Evolutionary conservation across 2,797 vertebrate species (phyloP), one percentile per base, ranked within the genome.

Genomic region (Muraenolepis orangiensis): DNA sequence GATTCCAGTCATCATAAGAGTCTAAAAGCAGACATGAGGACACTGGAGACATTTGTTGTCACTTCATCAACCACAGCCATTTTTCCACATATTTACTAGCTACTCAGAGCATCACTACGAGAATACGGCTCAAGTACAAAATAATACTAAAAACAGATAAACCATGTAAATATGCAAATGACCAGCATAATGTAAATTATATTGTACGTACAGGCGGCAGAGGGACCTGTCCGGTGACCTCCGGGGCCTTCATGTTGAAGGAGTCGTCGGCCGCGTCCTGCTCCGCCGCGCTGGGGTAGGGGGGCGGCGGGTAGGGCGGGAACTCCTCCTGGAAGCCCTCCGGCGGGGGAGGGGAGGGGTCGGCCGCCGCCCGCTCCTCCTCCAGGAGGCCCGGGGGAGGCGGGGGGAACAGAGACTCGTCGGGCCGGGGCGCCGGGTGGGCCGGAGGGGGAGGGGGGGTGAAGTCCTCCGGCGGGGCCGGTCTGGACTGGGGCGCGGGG

Each of bases 161-260:
- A n/a, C n/a, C n/a, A n/a, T n/a, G n/a, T n/a, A n/a, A n/a, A n/a
- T n/a, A n/a, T n/a, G n/a, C n/a, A n/a, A n/a, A n/a, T n/a, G n/a
- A n/a, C n/a, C n/a, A n/a, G n/a, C n/a, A n/a, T n/a, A n/a, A n/a
- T n/a, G n/a, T n/a, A n/a, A n/a, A n/a, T n/a, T n/a, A n/a, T n/a
- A n/a, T n/a, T n/a, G n/a, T n/a, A 93, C 96, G 85, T 91, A 98
- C 98, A 83, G 96, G 97, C 78, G 96, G 98, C 72, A 98, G 91
- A 28, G 94, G 91, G 78, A 95, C 94, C 84, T 97, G 96, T 23
- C 96, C 96, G 0, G 97, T 98, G 88, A 99, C 88, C 89, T 99
- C 98, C 1, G 98, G 97, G 0, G 97, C 95, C 73, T 93, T 93
- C 96, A 99, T 94, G 88, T 74, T 98, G 70, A 93, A 91, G 0